Evolutionary conservation across 2,888 invertebrate species (phyloP), one percentile per base, ranked within the genome.

Genomic region (Eristalinus sepulchralis): DNA sequence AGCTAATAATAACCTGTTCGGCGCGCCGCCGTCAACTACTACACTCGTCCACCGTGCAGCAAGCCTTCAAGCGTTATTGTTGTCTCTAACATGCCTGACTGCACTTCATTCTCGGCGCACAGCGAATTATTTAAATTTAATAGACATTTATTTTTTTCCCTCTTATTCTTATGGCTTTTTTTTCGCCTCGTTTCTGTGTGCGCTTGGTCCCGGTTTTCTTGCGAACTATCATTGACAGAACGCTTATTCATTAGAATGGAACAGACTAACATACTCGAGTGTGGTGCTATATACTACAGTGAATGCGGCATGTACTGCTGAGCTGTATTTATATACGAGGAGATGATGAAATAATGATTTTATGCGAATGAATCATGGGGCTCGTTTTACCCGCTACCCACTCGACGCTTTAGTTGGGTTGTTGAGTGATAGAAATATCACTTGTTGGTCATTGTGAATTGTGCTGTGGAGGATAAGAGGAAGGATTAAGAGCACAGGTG

Each of bases 121-220:
- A 77, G 53, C 63, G 59, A 78, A 78, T 73, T 78, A 78, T 85
- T 85, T 66, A 78, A 82, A 82, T 85, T 85, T 85, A 81, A 81
- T 75, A 81, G 68, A 75, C 63, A 62, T 67, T 77, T n/a, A 39
- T 47, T 47, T 47, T 47, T 47, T 47, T 27, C 62, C 20, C 20
- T 67, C 36, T 57, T 68, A 20, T 33, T 31, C 63, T 20, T 70
- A n/a, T 27, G 27, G 13, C 11, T 57, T 57, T 22, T 13, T 3
- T 2, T 57, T 39, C 13, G n/a, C 22, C 13, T 13, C 34, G 47
- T 34, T 13, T 33, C 39, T 47, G 33, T 59, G 31, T 53, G 34
- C 55, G 27, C 36, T 22, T 70, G 66, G 66, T 79, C 79, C 79
- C 47, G 73, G 73, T 66, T 64, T 81, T 70, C 57, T 75, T 64